A percentile compares a stretch with the other conserved stretches of the same genome.
Conservation (phyloP, 2,113 vertebrate species). For the Calypte anna region DNA sequence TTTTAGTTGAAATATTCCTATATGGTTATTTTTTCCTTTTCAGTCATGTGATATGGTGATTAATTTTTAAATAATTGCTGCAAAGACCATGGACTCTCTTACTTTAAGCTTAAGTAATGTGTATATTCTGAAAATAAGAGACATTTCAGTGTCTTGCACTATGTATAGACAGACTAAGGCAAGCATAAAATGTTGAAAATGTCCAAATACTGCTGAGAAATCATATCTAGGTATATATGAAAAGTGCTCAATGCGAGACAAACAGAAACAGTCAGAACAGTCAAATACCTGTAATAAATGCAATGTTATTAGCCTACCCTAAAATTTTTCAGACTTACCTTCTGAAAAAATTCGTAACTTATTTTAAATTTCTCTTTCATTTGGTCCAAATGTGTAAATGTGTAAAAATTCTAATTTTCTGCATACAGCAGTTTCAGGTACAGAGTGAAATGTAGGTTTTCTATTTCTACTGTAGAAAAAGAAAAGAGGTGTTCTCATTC, state of each 20-base stretch:
- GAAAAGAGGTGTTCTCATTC: not conserved
- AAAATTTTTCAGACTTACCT: not conserved
- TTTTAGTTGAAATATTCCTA: not conserved
- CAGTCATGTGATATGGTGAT: not conserved
- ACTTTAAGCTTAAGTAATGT: not conserved
- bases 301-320: not conserved
- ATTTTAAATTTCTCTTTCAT: not conserved
- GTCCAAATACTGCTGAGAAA: not conserved
- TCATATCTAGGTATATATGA: not conserved
- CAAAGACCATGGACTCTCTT: accelerated
- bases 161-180: not conserved
- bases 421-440: not conserved
- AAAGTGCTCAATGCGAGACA: not conserved
- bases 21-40: not conserved
- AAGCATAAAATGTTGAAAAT: not conserved
- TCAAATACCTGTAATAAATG: not conserved
- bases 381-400: not conserved
- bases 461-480: not conserved
- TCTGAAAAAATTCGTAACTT: not conserved
- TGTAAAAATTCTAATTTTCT: not conserved
- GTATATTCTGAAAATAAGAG: not conserved
- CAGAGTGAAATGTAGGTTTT: not conserved
- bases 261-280: not conserved
- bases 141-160: not conserved
- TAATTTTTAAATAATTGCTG: not conserved